Conservation (phyloP, 2,113 vertebrate species). For the Romanogobio albipinnatus region DNA sequence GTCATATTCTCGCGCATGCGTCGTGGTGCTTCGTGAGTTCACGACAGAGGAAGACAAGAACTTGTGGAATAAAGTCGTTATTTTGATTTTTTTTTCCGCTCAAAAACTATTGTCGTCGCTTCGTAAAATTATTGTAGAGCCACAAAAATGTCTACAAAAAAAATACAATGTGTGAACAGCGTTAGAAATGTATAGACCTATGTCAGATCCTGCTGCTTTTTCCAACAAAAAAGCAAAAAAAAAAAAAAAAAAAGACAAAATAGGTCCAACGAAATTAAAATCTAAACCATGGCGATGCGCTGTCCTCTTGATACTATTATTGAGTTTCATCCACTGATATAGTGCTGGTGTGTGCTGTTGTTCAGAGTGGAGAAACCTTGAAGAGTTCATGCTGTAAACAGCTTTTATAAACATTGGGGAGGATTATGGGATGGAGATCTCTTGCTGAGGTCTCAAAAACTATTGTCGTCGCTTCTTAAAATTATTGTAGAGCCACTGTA, state of each 20-base stretch:
- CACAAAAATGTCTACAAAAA: too few species aligned
- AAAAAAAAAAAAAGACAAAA: slow-evolving; percentile 36
- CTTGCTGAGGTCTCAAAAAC: slow-evolving; percentile 68
- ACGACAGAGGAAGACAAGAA: too few species aligned
- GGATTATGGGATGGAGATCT: slow-evolving; percentile 63
- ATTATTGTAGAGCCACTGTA: too few species aligned
- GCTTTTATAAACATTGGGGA: slow-evolving; percentile 49
- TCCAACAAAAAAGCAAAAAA: slow-evolving; percentile 54
- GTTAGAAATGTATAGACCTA: slow-evolving; percentile 70
- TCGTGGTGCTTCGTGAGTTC: too few species aligned
- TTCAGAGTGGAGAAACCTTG: slow-evolving; percentile 55
- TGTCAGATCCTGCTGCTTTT: slow-evolving; percentile 58
- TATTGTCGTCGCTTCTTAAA: too few species aligned
- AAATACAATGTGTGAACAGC: slow-evolving; percentile 73
- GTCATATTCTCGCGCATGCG: too few species aligned
- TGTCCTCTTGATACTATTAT: slow-evolving; percentile 47
- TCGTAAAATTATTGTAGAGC: too few species aligned
- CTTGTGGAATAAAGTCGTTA: too few species aligned
- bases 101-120: too few species aligned
- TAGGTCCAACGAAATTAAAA: slow-evolving; percentile 38
- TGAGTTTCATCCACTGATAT: slow-evolving; percentile 45
- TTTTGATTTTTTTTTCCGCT: too few species aligned
- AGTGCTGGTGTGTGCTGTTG: slow-evolving; percentile 69
- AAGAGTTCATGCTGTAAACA: slow-evolving; percentile 74
- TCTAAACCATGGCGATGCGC: slow-evolving; percentile 24